Evolutionary conservation across 2,888 invertebrate species (phyloP).

Genomic region (Lottia scabra): DNA sequence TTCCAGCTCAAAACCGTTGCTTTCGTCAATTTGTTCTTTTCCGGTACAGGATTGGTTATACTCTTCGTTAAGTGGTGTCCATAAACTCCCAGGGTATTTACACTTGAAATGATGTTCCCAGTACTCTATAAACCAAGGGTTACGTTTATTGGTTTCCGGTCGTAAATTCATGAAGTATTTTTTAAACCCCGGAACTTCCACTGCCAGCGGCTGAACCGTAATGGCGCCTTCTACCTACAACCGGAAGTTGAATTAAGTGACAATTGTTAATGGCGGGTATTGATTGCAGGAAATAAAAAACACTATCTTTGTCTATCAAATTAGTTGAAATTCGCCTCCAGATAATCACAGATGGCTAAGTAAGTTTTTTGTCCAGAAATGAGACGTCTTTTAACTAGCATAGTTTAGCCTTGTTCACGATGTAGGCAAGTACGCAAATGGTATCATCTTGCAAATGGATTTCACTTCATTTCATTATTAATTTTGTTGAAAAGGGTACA

Average conservation of each 20-base stretch:
- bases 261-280: too few species aligned
- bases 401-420: too few species aligned
- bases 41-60: constrained; percentile 79
- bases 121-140: constrained; percentile 68
- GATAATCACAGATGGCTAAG: too few species aligned
- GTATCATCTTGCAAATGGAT: too few species aligned
- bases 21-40: constrained; percentile 79
- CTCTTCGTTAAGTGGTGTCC: constrained; percentile 63
- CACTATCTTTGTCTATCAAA: too few species aligned
- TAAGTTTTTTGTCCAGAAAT: too few species aligned
- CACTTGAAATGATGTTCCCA: constrained; percentile 89
- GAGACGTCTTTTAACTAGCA: too few species aligned
- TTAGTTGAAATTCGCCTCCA: too few species aligned
- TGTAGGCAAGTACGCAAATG: too few species aligned
- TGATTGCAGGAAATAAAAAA: too few species aligned
- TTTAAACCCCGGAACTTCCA: constrained; percentile 77
- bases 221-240: constrained; percentile 88
- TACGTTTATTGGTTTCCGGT: constrained; percentile 58
- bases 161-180: constrained; percentile 63
- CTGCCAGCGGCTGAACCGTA: constrained; percentile 93
- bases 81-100: constrained; percentile 77
- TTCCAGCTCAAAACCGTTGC: constrained; percentile 79
- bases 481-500: too few species aligned
- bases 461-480: too few species aligned
- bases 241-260: neutral